These are phyloP conservation scores for Myiagra hebetior DNA, from an alignment of 2,113 vertebrate genomes.

Conservation along the genomic window DNA sequence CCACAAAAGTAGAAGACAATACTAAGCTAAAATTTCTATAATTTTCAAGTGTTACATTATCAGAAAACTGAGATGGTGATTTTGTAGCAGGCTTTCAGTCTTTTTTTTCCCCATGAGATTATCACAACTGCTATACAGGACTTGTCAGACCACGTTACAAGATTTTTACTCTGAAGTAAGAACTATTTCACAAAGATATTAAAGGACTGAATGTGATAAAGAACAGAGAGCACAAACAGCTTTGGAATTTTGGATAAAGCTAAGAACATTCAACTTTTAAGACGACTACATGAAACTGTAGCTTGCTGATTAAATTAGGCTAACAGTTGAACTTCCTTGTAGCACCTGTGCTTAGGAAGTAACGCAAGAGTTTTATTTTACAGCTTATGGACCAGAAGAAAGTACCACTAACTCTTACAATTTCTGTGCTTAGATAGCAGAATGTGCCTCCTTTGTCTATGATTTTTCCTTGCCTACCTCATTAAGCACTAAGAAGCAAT, in stretches of 20 bases:
- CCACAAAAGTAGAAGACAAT: not conserved
- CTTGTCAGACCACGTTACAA: not conserved
- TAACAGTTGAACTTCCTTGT: not conserved
- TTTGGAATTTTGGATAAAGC: not conserved
- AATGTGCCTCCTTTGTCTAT: not conserved
- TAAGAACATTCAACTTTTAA: not conserved
- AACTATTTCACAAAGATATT: not conserved
- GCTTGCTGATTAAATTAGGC: not conserved
- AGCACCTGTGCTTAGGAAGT: not conserved
- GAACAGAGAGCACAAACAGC: not conserved
- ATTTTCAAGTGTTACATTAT: not conserved
- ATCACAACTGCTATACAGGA: not conserved
- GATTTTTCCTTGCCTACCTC: not conserved
- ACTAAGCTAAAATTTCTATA: not conserved
- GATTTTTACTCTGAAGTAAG: not conserved
- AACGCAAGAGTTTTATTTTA: not conserved
- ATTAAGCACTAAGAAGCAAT: not conserved
- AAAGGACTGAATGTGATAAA: not conserved
- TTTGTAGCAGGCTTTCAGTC: not conserved
- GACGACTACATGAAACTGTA: not conserved
- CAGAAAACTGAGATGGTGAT: not conserved
- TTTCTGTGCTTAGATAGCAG: not conserved
- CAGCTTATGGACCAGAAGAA: not conserved
- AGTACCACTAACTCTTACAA: not conserved
- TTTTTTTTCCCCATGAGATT: not conserved